Conservation (phyloP, 1,140 invertebrate species). For the Teleopsis dalmanni region DNA sequence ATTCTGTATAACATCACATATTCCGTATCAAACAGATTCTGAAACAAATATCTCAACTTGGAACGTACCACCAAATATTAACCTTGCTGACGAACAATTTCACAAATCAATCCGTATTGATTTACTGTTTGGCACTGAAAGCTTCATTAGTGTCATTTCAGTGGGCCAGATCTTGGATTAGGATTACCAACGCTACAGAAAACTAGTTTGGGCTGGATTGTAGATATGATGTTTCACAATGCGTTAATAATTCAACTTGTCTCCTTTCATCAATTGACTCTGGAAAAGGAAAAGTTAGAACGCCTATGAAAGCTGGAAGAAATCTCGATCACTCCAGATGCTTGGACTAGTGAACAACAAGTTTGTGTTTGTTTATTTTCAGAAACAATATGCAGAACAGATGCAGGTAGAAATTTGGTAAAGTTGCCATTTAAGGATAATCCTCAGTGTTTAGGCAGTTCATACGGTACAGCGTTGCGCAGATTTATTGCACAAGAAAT, state of each 20-base stretch:
- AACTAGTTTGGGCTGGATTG: slow-evolving; percentile 23
- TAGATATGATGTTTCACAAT: not conserved
- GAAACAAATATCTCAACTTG: too few species aligned
- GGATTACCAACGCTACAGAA: too few species aligned
- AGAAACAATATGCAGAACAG: too few species aligned
- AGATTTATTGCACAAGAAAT: not conserved
- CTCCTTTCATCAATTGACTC: not conserved
- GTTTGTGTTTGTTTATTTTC: too few species aligned
- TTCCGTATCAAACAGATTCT: not conserved
- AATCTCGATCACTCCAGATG: not conserved
- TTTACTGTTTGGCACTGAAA: slow-evolving; percentile 23
- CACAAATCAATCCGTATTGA: slow-evolving; percentile 20
- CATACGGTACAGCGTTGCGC: too few species aligned
- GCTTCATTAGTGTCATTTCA: slow-evolving; percentile 19
- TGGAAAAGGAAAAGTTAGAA: slow-evolving; percentile 9
- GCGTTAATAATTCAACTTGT: too few species aligned
- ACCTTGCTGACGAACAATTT: slow-evolving; percentile 29
- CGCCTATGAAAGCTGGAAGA: slow-evolving; percentile 21
- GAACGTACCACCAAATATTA: too few species aligned
- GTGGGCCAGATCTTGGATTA: slow-evolving; percentile 19
- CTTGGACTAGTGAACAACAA: slow-evolving; percentile 13
- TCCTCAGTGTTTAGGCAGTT: too few species aligned
- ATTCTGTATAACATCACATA: slow-evolving; percentile 7
- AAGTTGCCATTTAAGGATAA: too few species aligned
- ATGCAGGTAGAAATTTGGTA: too few species aligned